phyloP scores from a whole-genome alignment of 2,113 vertebrate genomes.

The Bubalus kerabau region DNA sequence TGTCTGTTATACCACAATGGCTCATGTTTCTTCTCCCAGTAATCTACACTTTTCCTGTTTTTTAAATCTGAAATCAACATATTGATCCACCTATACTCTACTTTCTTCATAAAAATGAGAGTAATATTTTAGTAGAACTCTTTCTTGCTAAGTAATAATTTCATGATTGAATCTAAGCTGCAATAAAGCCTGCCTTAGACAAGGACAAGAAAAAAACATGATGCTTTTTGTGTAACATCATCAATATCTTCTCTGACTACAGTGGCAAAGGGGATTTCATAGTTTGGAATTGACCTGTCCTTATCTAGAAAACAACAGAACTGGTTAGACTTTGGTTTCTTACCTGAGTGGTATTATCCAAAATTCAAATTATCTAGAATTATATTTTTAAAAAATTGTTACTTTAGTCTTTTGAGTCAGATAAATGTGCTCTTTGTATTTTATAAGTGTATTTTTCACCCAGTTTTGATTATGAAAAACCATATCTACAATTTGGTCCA shows the following conservation, averaged over 20 bases:
- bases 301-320: neutral
- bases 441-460: neutral
- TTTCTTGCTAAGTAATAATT: neutral
- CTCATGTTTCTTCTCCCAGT: neutral
- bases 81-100: neutral
- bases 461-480: neutral
- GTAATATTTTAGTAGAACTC: neutral
- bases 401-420: neutral
- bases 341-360: neutral
- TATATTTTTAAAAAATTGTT: neutral
- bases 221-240: neutral
- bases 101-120: neutral
- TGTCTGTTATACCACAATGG: neutral
- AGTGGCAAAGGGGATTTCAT: neutral
- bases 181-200: neutral
- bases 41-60: neutral
- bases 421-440: neutral
- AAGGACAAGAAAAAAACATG: neutral
- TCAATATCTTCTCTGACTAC: neutral
- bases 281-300: neutral
- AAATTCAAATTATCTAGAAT: neutral
- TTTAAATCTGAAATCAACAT: neutral
- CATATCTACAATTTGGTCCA: neutral
- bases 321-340: neutral
- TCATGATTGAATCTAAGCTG: neutral